Evolutionary conservation across 2,113 vertebrate genomes (phyloP), one percentile per base, ranked within the genome.

Genomic region (Grus americana): DNA sequence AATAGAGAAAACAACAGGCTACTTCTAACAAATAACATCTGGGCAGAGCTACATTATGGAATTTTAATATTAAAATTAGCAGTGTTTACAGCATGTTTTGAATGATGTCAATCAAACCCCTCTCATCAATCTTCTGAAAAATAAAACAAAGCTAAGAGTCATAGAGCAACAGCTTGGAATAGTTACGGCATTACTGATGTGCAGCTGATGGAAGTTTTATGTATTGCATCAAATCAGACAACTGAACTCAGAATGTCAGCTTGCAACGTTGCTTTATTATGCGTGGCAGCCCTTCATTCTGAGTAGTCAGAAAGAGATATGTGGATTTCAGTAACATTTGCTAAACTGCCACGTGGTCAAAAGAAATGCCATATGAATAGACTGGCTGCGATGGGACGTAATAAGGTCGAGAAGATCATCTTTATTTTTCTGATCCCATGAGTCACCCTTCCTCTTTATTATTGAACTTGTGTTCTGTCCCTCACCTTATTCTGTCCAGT

Each of bases 51-150:
- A 10, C 11, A 26, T 58, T 88, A 61, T 40, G 67, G 74, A 92
- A 55, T 92, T 93, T 87, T 79, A 72, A 54, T 94, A 87, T 90
- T 85, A 65, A 91, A 92, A 92, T 86, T 68, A 91, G 24, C 24
- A 50, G 26, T 76, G 73, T 81, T 91, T 93, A 55, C 23, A 81
- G 9, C 32, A 47, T 76, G 62, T 55, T 29, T 85, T 93, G 71
- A 88, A 82, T 92, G 46, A 91, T 1, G 0, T 82, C 85, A 82
- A 70, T 57, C 66, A 94, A 82, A 36, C 5, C 2, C 34, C 19
- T 79, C 78, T 86, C 78, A 94, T 73, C 54, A 88, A 23, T 82
- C 49, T 86, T 95, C 74, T 42, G 55, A 73, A 88, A 93, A 82
- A 32, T 61, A 65, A 71, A 95, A 87, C 47, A 67, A 86, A 87